Evolutionary conservation across 1,140 invertebrate genomes (phyloP).

Genomic region (Zaprionus nigranus): DNA sequence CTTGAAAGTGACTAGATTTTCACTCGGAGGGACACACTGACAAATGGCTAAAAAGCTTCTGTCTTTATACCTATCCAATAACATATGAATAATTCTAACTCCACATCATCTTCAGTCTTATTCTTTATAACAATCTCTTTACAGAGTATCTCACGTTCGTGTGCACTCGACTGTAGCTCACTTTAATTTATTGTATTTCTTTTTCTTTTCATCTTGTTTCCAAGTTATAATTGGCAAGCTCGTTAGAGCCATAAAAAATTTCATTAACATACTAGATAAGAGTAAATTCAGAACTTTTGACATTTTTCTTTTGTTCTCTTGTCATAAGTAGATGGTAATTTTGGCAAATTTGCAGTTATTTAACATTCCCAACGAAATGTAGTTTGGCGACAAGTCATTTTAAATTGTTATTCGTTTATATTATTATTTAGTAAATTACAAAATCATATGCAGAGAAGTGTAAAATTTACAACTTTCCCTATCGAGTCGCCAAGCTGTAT

Average conservation of each 20-base stretch:
- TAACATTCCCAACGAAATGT: too few species aligned
- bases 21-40: too few species aligned
- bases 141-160: background rate
- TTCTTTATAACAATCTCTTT: background rate
- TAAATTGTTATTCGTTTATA: too few species aligned
- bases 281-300: background rate
- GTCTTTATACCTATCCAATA: too few species aligned
- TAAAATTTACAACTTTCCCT: constrained; percentile 27
- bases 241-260: background rate
- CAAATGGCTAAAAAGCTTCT: too few species aligned
- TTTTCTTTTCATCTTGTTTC: background rate
- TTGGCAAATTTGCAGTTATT: too few species aligned
- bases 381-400: too few species aligned
- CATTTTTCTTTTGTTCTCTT: background rate
- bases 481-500: background rate
- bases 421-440: background rate
- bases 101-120: too few species aligned
- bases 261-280: constrained; percentile 1
- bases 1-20: too few species aligned
- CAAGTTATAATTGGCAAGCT: background rate
- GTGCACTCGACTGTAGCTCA: background rate
- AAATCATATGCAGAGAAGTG: background rate
- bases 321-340: background rate
- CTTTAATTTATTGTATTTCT: background rate
- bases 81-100: too few species aligned